Evolutionary conservation across 2,113 vertebrate species (phyloP).

Genomic region (Elanus axillaris): DNA sequence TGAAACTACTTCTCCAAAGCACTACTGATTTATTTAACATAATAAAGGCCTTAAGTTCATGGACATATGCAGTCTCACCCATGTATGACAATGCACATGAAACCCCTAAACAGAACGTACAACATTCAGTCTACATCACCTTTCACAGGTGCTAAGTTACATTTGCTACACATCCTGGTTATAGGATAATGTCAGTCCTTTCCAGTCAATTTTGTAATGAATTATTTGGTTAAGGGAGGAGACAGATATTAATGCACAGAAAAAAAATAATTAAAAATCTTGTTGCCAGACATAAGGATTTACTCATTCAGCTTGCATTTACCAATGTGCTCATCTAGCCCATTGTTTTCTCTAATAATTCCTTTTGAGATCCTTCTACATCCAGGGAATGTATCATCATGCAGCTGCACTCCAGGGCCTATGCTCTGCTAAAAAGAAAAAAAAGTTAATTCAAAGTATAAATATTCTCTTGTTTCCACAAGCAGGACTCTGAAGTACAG

Average conservation of each 20-base stretch:
- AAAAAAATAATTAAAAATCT: background rate
- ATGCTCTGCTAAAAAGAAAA: background rate
- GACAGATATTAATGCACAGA: background rate
- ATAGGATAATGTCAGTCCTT: background rate
- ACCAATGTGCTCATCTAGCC: background rate
- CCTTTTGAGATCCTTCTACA: background rate
- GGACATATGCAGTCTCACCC: background rate
- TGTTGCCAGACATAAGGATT: background rate
- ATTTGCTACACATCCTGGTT: background rate
- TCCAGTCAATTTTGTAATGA: background rate
- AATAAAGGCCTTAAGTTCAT: background rate
- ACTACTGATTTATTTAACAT: background rate
- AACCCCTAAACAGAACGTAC: fast-evolving
- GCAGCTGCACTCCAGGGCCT: background rate
- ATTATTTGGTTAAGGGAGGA: background rate
- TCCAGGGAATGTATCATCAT: background rate
- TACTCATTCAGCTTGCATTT: background rate
- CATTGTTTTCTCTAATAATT: background rate
- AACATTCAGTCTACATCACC: background rate
- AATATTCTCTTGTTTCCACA: background rate
- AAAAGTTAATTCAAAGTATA: background rate
- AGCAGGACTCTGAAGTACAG: background rate
- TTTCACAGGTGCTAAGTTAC: background rate
- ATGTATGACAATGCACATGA: background rate
- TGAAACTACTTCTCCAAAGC: background rate